Evolutionary conservation across 1,140 invertebrate species (phyloP), one percentile per base, ranked within the genome.

Genomic region (Helicoverpa armigera): DNA sequence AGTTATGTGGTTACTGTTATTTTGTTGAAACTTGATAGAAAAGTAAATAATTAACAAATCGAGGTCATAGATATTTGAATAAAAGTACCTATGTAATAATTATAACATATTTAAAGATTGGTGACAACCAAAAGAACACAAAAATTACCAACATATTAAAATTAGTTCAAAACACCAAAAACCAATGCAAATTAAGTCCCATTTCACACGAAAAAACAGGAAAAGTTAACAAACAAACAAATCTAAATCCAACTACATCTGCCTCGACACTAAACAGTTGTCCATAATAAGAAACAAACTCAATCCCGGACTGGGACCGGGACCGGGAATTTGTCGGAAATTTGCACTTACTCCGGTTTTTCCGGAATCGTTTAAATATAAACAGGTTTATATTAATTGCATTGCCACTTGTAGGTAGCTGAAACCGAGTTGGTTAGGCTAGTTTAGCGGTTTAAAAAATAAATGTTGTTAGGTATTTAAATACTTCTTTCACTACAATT

Each of bases 351-450:
- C 48, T 31, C 50, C 29, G 9, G 18, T 31, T 72, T 53, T 72
- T 51, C 43, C 31, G 50, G 50, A 18, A 14, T n/a, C 23, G 69
- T 72, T 14, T 29, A 53, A 72, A 31, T 72, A 50, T 51, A 72
- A 54, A 72, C 69, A 72, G 48, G 11, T 72, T 51, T 18, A 72
- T 54, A 72, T 69, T 69, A 69, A 69, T 50, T 69, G 65, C 43
- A 69, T 69, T 69, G 43, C 65, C 31, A 43, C 65, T 69, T 18
- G 35, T 43, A 50, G 9, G 50, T 65, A 16, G 14, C 31, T 13
- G n/a, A 5, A 13, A 35, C 16, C 18, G 18, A 69, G 63, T 48
- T 16, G 61, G 14, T 14, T n/a, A 18, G 43, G 50, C 58, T 31
- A 11, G 58, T 61, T 61, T 61, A 18, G 43, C 18, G 16, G 23